phyloP scores from a whole-genome alignment of 2,113 vertebrate genomes.

The Ondatra zibethicus region DNA sequence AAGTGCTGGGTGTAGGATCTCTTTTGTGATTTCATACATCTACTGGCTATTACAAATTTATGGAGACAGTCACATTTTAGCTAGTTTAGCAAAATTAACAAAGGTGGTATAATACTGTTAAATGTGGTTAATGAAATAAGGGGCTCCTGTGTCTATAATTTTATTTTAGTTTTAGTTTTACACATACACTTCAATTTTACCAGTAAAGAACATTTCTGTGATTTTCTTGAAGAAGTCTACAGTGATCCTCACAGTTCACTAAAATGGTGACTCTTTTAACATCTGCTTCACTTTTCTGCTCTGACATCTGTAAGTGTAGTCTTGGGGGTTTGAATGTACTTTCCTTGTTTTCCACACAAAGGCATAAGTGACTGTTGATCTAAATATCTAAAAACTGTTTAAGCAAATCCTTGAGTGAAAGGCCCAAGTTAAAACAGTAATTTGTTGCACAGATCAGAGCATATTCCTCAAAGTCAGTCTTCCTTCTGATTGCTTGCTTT shows the following conservation, averaged over 20 bases:
- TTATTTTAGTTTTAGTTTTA: slow-evolving; percentile 12
- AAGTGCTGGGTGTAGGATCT: background rate
- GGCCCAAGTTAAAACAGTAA: background rate
- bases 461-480: background rate
- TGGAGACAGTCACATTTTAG: background rate
- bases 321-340: background rate
- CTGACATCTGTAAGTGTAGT: too few relatives aligned
- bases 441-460: background rate
- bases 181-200: background rate
- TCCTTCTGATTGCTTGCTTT: background rate
- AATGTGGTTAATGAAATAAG: background rate
- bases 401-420: background rate
- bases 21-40: background rate
- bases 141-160: background rate
- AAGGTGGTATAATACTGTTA: background rate
- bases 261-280: background rate
- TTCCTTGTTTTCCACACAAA: background rate
- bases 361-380: background rate
- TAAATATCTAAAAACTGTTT: background rate
- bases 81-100: slow-evolving; percentile 18
- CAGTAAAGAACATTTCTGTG: background rate
- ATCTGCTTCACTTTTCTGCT: background rate
- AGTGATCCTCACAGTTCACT: background rate
- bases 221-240: background rate
- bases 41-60: background rate